Evolutionary conservation across 2,113 vertebrate species (phyloP).

Genomic region (Sebastes fasciatus): DNA sequence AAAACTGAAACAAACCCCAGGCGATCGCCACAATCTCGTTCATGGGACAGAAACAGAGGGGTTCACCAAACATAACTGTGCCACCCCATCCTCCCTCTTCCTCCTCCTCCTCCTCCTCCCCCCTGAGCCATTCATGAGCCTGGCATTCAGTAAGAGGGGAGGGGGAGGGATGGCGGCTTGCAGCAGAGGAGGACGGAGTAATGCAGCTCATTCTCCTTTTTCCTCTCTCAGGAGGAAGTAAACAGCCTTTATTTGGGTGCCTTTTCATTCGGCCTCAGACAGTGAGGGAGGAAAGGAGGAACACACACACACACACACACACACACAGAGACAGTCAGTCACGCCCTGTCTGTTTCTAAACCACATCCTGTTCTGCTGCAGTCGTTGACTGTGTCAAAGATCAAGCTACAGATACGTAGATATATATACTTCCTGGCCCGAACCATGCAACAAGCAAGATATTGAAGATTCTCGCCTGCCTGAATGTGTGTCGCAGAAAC

Average conservation of each 20-base stretch:
- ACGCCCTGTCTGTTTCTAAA: constrained; percentile 80
- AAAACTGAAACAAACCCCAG: constrained; percentile 53
- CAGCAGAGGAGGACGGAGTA: constrained; percentile 17
- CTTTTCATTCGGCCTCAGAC: constrained; percentile 60
- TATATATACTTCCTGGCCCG: constrained; percentile 57
- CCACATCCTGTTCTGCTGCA: constrained; percentile 81
- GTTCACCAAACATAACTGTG: constrained; percentile 44
- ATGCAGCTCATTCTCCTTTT: constrained; percentile 41
- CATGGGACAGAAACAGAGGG: constrained; percentile 20
- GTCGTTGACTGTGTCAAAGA: constrained; percentile 68
- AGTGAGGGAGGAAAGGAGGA: constrained; percentile 27
- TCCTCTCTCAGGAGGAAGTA: constrained; percentile 65
- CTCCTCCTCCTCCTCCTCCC: not conserved
- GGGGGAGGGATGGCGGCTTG: not conserved
- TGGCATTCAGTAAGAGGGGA: constrained; percentile 44
- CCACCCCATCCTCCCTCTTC: constrained; percentile 22
- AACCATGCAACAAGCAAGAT: constrained; percentile 11
- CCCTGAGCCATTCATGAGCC: constrained; percentile 46
- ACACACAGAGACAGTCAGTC: constrained; percentile 59
- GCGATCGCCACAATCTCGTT: constrained; percentile 11
- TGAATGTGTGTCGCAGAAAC: not conserved
- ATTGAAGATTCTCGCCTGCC: not conserved
- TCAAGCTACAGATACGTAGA: constrained; percentile 43
- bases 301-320: constrained; percentile 45
- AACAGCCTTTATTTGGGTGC: constrained; percentile 68